A percentile compares a stretch with the other conserved stretches of the same genome.
phyloP scores from a whole-genome alignment of 2,113 vertebrate species.

The Anguilla rostrata region DNA sequence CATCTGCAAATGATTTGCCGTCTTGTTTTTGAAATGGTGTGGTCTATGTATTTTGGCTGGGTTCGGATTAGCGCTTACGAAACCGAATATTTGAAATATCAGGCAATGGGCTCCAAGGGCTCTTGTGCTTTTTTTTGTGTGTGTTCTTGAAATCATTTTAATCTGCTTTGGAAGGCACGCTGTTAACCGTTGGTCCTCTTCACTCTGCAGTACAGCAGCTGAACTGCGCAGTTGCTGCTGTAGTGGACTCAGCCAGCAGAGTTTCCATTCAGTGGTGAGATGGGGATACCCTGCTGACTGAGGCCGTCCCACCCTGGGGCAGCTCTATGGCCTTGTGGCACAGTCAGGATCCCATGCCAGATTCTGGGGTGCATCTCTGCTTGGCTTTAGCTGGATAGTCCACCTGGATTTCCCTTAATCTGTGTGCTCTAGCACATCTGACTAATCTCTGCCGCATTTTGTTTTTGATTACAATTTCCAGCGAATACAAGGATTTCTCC shows the following conservation, averaged over 20 bases:
- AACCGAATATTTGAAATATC: neutral
- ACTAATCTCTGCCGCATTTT: conserved; percentile 33
- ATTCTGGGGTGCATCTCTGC: neutral
- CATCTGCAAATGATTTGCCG: conserved; percentile 25
- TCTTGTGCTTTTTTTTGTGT: too few species aligned
- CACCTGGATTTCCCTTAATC: neutral
- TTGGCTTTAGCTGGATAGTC: neutral
- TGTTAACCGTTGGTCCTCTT: neutral
- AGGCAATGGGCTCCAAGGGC: neutral
- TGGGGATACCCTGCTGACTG: neutral
- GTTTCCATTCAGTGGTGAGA: neutral
- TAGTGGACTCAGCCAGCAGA: neutral
- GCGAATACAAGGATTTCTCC: conserved; percentile 90
- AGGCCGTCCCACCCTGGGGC: neutral
- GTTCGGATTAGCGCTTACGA: neutral
- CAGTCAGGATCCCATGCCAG: conserved; percentile 63
- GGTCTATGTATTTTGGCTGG: conserved; percentile 2
- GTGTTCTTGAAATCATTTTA: neutral
- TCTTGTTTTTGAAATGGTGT: conserved; percentile 4
- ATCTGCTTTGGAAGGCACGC: neutral
- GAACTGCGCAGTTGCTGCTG: neutral
- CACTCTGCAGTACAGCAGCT: neutral
- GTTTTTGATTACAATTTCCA: conserved; percentile 59
- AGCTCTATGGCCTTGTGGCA: neutral
- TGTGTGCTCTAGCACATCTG: conserved; percentile 20